Percentiles rank a stretch among this genome's conserved stretches.
Evolutionary conservation across 2,888 invertebrate genomes (phyloP).

Genomic region (Exocentrus adspersus): DNA sequence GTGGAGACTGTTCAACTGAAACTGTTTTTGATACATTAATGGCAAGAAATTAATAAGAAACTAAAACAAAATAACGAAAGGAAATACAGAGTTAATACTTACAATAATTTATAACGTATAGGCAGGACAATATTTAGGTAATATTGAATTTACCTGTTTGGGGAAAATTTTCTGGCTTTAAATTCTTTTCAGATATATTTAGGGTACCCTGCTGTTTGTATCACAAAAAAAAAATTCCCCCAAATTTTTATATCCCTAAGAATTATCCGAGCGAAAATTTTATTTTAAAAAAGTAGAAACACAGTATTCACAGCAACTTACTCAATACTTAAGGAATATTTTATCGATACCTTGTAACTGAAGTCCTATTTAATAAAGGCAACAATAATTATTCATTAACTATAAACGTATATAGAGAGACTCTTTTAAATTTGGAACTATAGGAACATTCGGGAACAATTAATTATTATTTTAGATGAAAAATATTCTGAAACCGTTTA

Average conservation of each 20-base stretch:
- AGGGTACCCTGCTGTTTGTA: neutral
- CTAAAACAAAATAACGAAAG: neutral
- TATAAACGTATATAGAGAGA: too few species aligned
- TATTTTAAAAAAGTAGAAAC: neutral
- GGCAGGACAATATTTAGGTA: neutral
- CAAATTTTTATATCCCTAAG: neutral
- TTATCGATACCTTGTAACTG: neutral
- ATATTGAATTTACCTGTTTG: neutral
- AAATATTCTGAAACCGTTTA: neutral
- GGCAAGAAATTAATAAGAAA: conserved; percentile 9
- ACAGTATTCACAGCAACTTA: neutral
- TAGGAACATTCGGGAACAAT: neutral
- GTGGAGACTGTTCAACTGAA: conserved; percentile 22
- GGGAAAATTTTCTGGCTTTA: neutral
- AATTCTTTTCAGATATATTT: neutral
- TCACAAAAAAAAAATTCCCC: neutral
- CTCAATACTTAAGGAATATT: neutral
- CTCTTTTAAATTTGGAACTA: neutral
- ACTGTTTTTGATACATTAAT: neutral
- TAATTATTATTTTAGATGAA: neutral
- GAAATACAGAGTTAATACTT: neutral
- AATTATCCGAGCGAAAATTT: neutral
- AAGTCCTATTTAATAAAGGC: too few species aligned
- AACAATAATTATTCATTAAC: too few species aligned
- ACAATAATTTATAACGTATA: neutral